Conservation (phyloP, 1,140 invertebrate genomes). For the Drosophila saltans region DNA sequence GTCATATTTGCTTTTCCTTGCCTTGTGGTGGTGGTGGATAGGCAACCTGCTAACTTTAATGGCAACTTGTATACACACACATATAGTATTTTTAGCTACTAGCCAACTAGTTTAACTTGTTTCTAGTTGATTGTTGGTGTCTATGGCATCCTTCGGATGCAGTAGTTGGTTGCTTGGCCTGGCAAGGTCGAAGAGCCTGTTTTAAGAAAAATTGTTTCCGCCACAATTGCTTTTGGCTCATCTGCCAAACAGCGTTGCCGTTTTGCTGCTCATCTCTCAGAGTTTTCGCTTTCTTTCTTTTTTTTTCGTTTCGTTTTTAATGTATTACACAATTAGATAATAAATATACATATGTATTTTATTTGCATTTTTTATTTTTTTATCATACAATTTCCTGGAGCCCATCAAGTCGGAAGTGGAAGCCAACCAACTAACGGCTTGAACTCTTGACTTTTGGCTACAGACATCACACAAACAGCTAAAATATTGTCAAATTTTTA, state of each 20-base stretch:
- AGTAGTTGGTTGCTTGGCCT: constrained; percentile 15
- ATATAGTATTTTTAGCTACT: constrained; percentile 59
- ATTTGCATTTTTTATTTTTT: constrained; percentile 65
- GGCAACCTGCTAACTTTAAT: constrained; percentile 29
- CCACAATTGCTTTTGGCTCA: constrained; percentile 43
- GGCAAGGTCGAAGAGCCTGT: constrained; percentile 63
- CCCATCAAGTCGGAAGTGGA: constrained; percentile 24
- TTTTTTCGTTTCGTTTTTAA: constrained; percentile 31
- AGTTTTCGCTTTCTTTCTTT: constrained; percentile 56
- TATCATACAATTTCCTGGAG: constrained; percentile 58
- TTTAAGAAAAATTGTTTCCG: constrained; percentile 35
- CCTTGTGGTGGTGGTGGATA: not conserved
- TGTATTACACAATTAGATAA: constrained; percentile 69
- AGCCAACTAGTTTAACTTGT: constrained; percentile 67
- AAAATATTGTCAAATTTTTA: constrained; percentile 24
- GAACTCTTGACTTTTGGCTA: constrained; percentile 54
- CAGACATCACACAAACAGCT: not conserved
- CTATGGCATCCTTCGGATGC: constrained; percentile 52
- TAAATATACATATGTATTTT: constrained; percentile 60
- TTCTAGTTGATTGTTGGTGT: constrained; percentile 27
- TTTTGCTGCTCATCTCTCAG: constrained; percentile 45
- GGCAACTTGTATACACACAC: constrained; percentile 30
- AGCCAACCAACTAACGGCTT: constrained; percentile 43
- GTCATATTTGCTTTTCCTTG: constrained; percentile 44
- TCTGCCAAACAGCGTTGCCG: constrained; percentile 32